Conservation (phyloP, 2,113 vertebrate genomes). For the Corynorhinus townsendii region DNA sequence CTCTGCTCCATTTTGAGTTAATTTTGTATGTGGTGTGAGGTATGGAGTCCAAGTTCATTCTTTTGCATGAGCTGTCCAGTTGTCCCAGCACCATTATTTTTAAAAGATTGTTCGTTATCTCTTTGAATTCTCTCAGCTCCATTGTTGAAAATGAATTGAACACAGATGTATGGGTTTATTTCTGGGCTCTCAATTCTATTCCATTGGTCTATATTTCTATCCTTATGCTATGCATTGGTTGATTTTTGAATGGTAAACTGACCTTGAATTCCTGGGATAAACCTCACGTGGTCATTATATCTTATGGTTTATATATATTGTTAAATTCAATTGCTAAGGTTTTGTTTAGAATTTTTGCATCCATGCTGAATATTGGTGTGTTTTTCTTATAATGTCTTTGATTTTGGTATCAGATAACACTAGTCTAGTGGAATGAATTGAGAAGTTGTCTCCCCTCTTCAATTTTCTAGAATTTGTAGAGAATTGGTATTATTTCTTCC, state of each 20-base stretch:
- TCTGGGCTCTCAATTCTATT: not conserved
- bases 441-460: not conserved
- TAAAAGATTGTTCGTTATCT: not conserved
- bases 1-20: not conserved
- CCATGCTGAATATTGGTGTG: not conserved
- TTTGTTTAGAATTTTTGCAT: not conserved
- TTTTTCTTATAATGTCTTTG: not conserved
- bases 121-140: not conserved
- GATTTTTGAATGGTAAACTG: not conserved
- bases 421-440: not conserved
- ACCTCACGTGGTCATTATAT: not conserved
- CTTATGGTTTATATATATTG: not conserved
- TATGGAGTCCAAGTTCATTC: not conserved
- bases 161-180: not conserved
- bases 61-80: not conserved
- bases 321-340: not conserved
- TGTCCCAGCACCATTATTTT: not conserved
- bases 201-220: not conserved
- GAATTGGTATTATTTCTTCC: not conserved
- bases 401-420: not conserved
- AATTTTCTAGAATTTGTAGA: not conserved
- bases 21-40: not conserved
- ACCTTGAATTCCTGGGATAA: not conserved
- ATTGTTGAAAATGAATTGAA: not conserved
- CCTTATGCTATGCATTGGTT: not conserved